Base-by-base conservation (phyloP, 2,888 invertebrate species). In the Melanophora roralis region DNA sequence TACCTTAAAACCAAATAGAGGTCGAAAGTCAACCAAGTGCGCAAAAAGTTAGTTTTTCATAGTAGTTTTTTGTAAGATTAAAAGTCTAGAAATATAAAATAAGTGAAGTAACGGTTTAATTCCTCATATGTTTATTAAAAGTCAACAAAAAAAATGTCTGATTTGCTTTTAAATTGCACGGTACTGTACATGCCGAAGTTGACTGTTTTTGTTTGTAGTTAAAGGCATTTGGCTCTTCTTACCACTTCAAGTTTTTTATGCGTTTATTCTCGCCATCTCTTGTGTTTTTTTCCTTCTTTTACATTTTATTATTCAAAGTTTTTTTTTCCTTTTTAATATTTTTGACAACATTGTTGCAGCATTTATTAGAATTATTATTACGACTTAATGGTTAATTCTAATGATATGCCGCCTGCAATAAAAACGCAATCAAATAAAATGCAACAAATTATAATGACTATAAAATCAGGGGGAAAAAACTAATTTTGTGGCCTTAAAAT, bases 321-420 rank as follows among this genome's bases (percentile, higher is more conserved):
- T 34, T 55, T 64, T 69, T 21, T 45, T 3, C 36, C 27, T 49
- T 55, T 6, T 32, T 43, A 34, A 40, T 59, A 5, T 57, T 59
- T 76, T 59, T 14, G 43, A 83, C 84, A 85, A 87, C 87, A 86
- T 74, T 88, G 87, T 88, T 87, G 88, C 86, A 82, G 83, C 85
- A 86, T 76, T 87, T 86, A 87, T 85, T 85, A 85, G 85, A 84
- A 86, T 86, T 86, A 87, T 87, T 88, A 86, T 86, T 88, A 85
- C 86, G 86, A 84, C 85, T 88, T 88, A 87, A 87, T 88, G 88
- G 86, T 86, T 87, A 86, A 87, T 88, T 86, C 87, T 87, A 88
- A 87, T 87, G 87, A 85, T 85, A 86, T 86, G 87, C 88, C 85
- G 87, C 86, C 84, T 85, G 84, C 82, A 82, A 85, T 83, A 80